These are phyloP conservation scores for Limenitis arthemis DNA, from an alignment of 2,888 invertebrate genomes.

Conservation along the genomic window DNA sequence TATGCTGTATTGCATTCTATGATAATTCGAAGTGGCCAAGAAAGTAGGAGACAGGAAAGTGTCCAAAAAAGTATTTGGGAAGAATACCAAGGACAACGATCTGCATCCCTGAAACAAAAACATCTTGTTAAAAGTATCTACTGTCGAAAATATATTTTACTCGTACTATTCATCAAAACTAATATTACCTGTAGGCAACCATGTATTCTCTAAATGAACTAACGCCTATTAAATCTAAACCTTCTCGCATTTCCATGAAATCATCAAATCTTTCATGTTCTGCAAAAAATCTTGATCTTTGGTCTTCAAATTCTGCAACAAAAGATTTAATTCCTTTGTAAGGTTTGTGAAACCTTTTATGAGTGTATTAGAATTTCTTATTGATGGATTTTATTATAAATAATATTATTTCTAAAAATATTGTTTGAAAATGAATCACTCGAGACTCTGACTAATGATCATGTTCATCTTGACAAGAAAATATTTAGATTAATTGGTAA, in stretches of 20 bases:
- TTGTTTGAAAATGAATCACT: too few species aligned
- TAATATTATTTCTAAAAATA: too few species aligned
- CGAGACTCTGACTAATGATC: too few species aligned
- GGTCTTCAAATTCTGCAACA: constrained; percentile 82
- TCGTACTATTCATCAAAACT: neutral
- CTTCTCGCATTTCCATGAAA: constrained; percentile 89
- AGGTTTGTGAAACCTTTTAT: constrained; percentile 4
- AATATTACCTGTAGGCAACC: constrained; percentile 63
- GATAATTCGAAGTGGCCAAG: constrained; percentile 86
- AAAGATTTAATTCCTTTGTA: constrained; percentile 2
- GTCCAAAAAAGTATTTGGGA: constrained; percentile 83
- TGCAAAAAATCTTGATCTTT: constrained; percentile 82
- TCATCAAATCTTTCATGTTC: constrained; percentile 87
- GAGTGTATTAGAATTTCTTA: too few species aligned
- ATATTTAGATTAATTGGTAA: too few species aligned
- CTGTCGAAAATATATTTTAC: neutral
- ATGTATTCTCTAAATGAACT: constrained; percentile 71
- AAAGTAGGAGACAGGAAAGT: constrained; percentile 78
- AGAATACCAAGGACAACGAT: constrained; percentile 75
- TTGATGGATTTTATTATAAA: too few species aligned
- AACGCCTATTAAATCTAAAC: constrained; percentile 80
- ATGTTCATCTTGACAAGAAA: too few species aligned
- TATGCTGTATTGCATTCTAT: constrained; percentile 88
- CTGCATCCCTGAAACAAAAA: constrained; percentile 52
- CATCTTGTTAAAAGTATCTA: neutral